Evolutionary conservation across 2,113 vertebrate species (phyloP), one percentile per base, ranked within the genome.

Genomic region (Psittacus erithacus): DNA sequence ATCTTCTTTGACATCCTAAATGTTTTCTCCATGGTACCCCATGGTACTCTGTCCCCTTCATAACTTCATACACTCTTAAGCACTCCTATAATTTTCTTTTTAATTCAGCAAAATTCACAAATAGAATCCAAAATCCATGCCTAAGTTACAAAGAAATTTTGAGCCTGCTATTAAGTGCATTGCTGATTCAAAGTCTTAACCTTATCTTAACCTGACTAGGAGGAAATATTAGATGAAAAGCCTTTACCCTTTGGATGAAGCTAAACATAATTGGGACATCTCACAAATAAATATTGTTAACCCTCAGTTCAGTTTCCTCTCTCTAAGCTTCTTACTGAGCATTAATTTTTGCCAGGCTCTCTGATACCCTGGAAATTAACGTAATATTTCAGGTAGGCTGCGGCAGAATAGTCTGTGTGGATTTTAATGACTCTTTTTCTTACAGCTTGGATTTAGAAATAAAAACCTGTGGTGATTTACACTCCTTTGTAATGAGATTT

Each of bases 361-460:
- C 12, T 64, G 52, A 75, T 50, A 68, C 9, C 44, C 29, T 92
- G 35, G 16, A 95, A 95, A 91, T 83, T 88, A 78, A n/a, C 75
- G 70, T n/a, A 80, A 44, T 70, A 68, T 77, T 87, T 69, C 31
- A 69, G 35, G 31, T 71, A 89, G 44, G 6, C 6, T 62, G 22
- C 83, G 77, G 33, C 15, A 38, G 24, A 73, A 52, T 78, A 83
- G 81, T 73, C 82, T 84, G 22, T 22, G 44, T 63, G 80, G 74
- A 78, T 73, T 67, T 78, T 94, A 91, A 96, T 94, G 92, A 74
- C 38, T 90, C 39, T 23, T 91, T 92, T 81, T 75, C 85, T 91
- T 91, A 65, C 25, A 50, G 8, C 88, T 88, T 4, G 7, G 43
- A 78, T 80, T 73, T 88, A 82, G 57, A 91, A 95, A 94, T 70